Evolutionary conservation across 2,888 invertebrate genomes (phyloP), one percentile per base, ranked within the genome.

Genomic region (Drosophila fulvimacula): DNA sequence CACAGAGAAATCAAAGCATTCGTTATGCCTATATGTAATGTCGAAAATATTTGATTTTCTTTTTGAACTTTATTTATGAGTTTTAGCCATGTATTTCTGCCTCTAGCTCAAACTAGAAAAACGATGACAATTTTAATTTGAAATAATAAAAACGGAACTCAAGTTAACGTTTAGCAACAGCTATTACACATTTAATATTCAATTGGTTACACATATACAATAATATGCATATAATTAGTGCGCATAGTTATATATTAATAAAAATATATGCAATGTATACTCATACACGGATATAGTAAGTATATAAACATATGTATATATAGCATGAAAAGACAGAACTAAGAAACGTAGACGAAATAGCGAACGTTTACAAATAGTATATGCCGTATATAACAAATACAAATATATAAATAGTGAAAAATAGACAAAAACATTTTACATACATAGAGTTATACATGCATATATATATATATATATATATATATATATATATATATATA

Each of bases 341-440:
- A 56, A 78, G 67, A 70, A n/a, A 11, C 65, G 67, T 67, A 52
- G 63, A 73, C 55, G 21, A 65, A 69, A 66, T 57, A 63, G 49
- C 41, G 52, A 70, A 70, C 56, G 42, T 48, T 57, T 42, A 66
- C 64, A 59, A 49, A 62, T 21, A 62, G 38, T 48, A 72, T 57
- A 27, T 60, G 59, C 59, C 60, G 61, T 64, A 61, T 63, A 66
- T 69, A 72, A 62, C 69, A 77, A 49, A 30, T 30, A 30, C 10
- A 27, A 1, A 27, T 27, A 30, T 51, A 52, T 55, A 83, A 81
- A 79, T 84, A 81, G 79, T 81, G 84, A 85, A 84, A 83, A 87
- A 84, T 85, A 85, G 85, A 84, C 83, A 84, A 87, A 87, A 85
- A 85, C 84, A 87, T 82, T 84, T 85, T 87, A 85, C 84, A 87